Conservation (phyloP, 1,140 invertebrate genomes). For the Anoplophora glabripennis region DNA sequence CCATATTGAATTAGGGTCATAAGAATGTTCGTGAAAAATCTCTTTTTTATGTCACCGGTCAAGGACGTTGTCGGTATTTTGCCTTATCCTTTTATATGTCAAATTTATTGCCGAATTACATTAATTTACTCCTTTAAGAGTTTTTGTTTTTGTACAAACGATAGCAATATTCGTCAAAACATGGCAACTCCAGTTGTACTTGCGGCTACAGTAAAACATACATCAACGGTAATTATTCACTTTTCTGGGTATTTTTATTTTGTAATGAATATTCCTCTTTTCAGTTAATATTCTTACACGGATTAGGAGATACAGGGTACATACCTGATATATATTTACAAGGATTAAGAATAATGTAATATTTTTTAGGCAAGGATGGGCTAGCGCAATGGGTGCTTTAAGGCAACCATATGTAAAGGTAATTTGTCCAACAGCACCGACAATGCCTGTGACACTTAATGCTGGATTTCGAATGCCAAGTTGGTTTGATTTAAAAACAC, state of each 20-base stretch:
- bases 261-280: constrained; percentile 47
- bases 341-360: neutral
- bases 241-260: constrained; percentile 13
- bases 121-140: neutral
- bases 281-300: constrained; percentile 69
- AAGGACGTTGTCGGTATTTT: too few relatives aligned
- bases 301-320: constrained; percentile 67
- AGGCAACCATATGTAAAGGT: constrained; percentile 84
- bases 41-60: too few relatives aligned
- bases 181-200: constrained; percentile 69
- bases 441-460: constrained; percentile 91
- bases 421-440: constrained; percentile 90
- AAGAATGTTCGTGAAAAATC: too few relatives aligned
- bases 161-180: neutral
- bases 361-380: constrained; percentile 85
- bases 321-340: constrained; percentile 28
- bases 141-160: neutral
- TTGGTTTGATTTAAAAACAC: constrained; percentile 90
- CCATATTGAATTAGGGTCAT: too few relatives aligned
- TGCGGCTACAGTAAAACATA: constrained; percentile 72
- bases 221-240: constrained; percentile 65
- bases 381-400: constrained; percentile 75
- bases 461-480: constrained; percentile 92
- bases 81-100: too few relatives aligned
- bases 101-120: too few relatives aligned